Conservation (phyloP, 2,113 vertebrate species). For the Pavo muticus region DNA sequence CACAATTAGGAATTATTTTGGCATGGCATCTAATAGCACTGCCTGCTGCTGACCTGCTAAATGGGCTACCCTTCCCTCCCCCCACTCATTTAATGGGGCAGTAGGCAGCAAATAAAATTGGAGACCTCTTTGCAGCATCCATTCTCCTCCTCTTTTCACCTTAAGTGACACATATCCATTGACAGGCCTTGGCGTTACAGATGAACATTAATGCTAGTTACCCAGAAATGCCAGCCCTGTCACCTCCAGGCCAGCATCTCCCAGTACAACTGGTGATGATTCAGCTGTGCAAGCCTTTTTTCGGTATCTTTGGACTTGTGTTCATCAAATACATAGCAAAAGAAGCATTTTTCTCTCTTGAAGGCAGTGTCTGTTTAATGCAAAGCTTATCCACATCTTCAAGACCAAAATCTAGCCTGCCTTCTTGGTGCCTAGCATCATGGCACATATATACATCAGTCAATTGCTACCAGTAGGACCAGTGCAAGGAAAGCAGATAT, state of each 20-base stretch:
- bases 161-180: neutral
- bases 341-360: neutral
- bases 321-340: neutral
- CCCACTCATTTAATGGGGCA: conserved; percentile 3
- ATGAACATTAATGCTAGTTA: neutral
- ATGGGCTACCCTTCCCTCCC: neutral
- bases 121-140: neutral
- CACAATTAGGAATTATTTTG: conserved; percentile 81
- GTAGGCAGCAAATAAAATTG: neutral
- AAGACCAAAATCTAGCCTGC: neutral
- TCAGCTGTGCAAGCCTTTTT: fast-evolving
- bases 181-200: neutral
- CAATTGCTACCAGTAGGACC: neutral
- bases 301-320: neutral
- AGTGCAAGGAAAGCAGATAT: neutral
- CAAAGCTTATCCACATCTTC: neutral
- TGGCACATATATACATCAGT: neutral
- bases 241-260: neutral
- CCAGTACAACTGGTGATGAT: neutral
- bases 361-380: neutral
- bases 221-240: neutral
- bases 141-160: neutral
- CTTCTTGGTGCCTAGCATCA: fast-evolving
- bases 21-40: conserved; percentile 74
- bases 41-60: conserved; percentile 69